phyloP scores from a whole-genome alignment of 2,113 vertebrate species.

The Pycnonotus jocosus region DNA sequence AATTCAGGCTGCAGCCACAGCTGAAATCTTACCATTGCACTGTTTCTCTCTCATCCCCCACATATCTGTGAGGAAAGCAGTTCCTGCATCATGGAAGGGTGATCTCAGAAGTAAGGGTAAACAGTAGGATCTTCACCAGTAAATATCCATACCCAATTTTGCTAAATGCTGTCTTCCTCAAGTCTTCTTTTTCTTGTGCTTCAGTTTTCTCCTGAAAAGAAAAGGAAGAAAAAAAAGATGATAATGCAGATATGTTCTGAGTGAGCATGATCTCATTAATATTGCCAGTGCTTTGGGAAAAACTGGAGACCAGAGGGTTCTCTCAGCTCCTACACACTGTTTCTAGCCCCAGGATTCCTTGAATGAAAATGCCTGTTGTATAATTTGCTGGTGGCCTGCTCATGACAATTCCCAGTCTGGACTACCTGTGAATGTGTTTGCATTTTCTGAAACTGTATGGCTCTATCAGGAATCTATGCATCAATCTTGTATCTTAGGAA shows the following conservation, averaged over 20 bases:
- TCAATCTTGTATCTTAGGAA: not conserved
- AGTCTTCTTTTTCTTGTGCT: not conserved
- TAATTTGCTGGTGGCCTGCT: not conserved
- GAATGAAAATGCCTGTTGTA: not conserved
- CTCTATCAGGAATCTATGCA: not conserved
- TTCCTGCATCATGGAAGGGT: not conserved
- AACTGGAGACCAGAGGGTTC: not conserved
- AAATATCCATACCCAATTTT: not conserved
- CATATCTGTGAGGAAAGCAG: not conserved
- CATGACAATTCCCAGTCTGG: not conserved
- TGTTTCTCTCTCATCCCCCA: not conserved
- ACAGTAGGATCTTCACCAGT: not conserved
- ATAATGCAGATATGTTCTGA: not conserved
- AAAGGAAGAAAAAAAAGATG: not conserved
- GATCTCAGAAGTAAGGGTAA: not conserved
- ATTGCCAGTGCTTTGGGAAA: not conserved
- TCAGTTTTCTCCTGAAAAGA: not conserved
- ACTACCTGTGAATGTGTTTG: not conserved
- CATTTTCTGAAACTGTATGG: not conserved
- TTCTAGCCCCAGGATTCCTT: not conserved
- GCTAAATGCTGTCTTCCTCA: not conserved
- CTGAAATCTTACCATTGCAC: not conserved
- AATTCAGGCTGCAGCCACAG: not conserved
- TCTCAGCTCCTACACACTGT: not conserved
- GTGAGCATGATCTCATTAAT: not conserved